Evolutionary conservation across 2,888 invertebrate species (phyloP).

Genomic region (Seladonia tumulorum): DNA sequence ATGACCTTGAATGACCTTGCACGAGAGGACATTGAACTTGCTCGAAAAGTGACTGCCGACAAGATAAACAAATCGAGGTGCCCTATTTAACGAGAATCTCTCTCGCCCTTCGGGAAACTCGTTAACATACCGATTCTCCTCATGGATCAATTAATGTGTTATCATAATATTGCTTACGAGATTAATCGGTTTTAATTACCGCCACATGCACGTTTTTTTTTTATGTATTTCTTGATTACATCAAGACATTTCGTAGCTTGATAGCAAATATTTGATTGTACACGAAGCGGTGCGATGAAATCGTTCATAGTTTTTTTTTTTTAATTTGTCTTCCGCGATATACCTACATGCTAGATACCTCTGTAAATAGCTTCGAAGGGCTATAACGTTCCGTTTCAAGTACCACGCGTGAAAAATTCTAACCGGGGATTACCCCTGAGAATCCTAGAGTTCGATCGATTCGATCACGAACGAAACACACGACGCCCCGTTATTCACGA

Average conservation of each 20-base stretch:
- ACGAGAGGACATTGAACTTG: conserved; percentile 13
- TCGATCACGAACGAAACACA: neutral
- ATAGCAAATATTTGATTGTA: neutral
- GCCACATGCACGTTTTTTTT: neutral
- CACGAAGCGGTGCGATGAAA: neutral
- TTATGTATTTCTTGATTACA: neutral
- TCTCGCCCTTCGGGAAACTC: neutral
- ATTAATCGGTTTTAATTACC: neutral
- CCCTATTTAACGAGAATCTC: neutral
- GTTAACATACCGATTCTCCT: neutral
- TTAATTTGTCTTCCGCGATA: no score
- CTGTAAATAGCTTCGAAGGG: no score
- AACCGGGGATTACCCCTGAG: neutral
- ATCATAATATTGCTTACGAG: neutral
- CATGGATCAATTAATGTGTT: neutral
- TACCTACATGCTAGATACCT: no score
- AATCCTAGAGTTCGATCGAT: neutral
- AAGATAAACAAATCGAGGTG: neutral
- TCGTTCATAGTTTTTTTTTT: neutral
- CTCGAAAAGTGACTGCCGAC: conserved; percentile 9
- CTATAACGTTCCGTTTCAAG: neutral
- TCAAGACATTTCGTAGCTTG: no score
- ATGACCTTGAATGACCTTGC: conserved; percentile 30
- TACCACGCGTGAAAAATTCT: neutral
- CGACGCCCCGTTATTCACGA: conserved; percentile 1